phyloP scores from a whole-genome alignment of 2,797 vertebrate species.

The Catharus ustulatus region DNA sequence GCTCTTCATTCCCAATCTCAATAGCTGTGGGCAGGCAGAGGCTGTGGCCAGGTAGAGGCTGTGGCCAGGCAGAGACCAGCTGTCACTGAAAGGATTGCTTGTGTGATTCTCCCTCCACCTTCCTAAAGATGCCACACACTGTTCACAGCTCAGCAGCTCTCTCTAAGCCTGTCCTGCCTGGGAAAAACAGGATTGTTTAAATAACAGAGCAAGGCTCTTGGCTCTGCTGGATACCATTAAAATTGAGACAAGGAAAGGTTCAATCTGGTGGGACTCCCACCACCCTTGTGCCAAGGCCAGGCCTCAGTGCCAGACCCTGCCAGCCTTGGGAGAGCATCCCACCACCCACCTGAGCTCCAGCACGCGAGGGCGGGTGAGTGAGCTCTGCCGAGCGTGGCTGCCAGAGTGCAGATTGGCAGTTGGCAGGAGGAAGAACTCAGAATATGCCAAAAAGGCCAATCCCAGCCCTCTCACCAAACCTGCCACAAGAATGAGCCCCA shows the following conservation, averaged over 20 bases:
- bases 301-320: not conserved
- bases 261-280: not conserved
- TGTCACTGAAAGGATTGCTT: not conserved
- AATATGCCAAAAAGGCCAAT: not conserved
- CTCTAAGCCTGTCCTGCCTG: not conserved
- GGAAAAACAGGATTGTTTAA: not conserved
- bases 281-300: not conserved
- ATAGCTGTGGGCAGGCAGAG: accelerated
- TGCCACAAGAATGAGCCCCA: not conserved
- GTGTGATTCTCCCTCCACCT: not conserved
- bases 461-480: not conserved
- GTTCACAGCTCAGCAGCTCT: not conserved
- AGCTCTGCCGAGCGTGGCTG: not conserved
- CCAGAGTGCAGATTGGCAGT: not conserved
- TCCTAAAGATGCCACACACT: not conserved
- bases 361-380: accelerated
- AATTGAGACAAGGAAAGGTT: not conserved
- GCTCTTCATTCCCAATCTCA: accelerated
- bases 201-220: not conserved
- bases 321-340: not conserved
- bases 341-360: not conserved
- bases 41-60: not conserved
- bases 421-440: not conserved
- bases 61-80: accelerated
- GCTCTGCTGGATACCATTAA: not conserved